phyloP scores from a whole-genome alignment of 1,140 invertebrate species.

The Heliconius himera region DNA sequence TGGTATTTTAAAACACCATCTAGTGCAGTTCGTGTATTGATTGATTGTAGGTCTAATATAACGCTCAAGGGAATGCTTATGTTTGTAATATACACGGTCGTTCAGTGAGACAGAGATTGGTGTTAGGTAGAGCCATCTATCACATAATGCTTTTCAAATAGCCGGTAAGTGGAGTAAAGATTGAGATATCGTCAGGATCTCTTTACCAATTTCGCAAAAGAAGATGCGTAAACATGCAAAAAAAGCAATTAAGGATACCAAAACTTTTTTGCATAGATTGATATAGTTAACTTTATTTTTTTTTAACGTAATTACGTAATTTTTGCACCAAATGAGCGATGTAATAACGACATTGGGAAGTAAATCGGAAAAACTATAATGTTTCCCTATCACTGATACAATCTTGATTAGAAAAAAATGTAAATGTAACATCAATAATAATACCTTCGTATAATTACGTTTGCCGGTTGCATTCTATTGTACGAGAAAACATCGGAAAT shows the following conservation, averaged over 20 bases:
- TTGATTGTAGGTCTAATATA: not conserved
- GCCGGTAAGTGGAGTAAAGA: not conserved
- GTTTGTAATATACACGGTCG: not conserved
- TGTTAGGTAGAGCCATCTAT: not conserved
- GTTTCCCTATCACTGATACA: not conserved
- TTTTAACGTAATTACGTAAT: too few relatives aligned
- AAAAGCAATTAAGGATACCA: not conserved
- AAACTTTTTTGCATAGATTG: too few relatives aligned
- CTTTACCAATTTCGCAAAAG: not conserved
- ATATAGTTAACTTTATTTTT: too few relatives aligned
- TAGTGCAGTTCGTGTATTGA: not conserved
- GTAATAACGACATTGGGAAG: not conserved
- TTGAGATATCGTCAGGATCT: not conserved
- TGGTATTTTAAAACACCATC: not conserved
- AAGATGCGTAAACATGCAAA: not conserved
- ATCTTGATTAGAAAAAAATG: constrained; percentile 25
- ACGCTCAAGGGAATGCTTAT: not conserved
- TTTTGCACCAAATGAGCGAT: too few relatives aligned
- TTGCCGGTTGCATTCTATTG: constrained; percentile 43
- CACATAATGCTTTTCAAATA: not conserved
- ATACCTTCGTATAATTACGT: constrained; percentile 46
- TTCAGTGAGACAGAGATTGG: not conserved
- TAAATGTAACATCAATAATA: constrained; percentile 43
- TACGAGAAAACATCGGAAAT: constrained; percentile 61
- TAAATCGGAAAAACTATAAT: not conserved